These are phyloP conservation scores for Benthochromis sp. DNA, from an alignment of 2,113 vertebrate genomes.

Conservation along the genomic window DNA sequence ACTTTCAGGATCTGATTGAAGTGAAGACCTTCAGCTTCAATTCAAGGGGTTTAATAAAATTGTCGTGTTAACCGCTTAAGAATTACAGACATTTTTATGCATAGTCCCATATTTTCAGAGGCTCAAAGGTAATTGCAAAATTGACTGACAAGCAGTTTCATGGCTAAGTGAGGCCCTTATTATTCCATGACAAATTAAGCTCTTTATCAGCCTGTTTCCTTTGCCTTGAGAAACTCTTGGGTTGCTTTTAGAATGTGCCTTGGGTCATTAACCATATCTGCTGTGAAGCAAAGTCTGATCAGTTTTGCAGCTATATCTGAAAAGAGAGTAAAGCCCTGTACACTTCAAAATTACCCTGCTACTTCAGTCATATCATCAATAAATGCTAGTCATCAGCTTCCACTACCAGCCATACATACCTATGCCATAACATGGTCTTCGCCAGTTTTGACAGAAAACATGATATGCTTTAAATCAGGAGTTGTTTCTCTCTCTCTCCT, in stretches of 20 bases:
- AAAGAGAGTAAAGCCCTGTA: neutral
- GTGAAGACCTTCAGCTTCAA: neutral
- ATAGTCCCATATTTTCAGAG: neutral
- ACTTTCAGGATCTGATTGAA: neutral
- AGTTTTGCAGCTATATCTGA: neutral
- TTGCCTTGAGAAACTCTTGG: neutral
- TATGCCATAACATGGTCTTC: neutral
- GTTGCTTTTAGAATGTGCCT: neutral
- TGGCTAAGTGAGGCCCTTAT: neutral
- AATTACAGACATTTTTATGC: neutral
- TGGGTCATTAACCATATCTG: neutral
- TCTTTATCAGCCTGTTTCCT: neutral
- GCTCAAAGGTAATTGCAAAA: neutral
- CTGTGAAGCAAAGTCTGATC: neutral
- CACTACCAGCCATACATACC: neutral
- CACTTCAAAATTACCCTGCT: neutral
- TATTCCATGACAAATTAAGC: neutral
- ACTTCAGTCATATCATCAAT: neutral
- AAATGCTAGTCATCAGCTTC: neutral
- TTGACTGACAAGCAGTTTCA: neutral
- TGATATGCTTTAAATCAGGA: neutral
- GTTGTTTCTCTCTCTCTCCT: neutral
- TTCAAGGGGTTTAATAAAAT: neutral
- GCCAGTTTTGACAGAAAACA: neutral
- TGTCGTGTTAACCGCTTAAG: neutral